Percentiles rank a stretch among this genome's conserved stretches.
Conservation (phyloP, 2,113 vertebrate genomes). For the Cairina moschata region DNA sequence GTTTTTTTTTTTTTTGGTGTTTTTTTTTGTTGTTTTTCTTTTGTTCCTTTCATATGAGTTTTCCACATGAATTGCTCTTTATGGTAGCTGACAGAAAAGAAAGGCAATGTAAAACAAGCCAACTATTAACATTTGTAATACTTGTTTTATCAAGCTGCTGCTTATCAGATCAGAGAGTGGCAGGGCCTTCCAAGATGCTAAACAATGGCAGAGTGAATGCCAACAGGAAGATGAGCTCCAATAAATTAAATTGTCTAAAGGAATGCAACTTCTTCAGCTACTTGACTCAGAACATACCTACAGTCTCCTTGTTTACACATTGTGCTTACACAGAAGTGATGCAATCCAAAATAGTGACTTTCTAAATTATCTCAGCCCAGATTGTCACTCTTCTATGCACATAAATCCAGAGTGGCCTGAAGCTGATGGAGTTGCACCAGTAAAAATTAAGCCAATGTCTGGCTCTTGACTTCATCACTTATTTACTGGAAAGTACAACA, state of each 20-base stretch:
- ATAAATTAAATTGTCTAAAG: background rate
- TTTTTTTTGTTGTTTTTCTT: background rate
- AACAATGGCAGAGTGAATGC: background rate
- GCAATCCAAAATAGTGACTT: background rate
- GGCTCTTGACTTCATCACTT: background rate
- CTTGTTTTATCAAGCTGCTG: background rate
- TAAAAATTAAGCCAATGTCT: background rate
- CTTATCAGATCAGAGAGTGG: background rate
- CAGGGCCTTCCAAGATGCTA: background rate
- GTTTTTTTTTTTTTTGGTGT: background rate
- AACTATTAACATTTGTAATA: background rate
- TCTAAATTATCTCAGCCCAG: background rate
- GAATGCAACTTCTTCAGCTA: background rate
- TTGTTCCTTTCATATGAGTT: background rate
- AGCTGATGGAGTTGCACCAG: background rate
- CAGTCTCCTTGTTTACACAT: background rate
- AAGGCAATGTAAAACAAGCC: background rate
- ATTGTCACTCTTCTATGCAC: background rate
- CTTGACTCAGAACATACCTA: background rate
- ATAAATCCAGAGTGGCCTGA: background rate
- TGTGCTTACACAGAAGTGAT: accelerated
- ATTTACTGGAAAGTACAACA: background rate
- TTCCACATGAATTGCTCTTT: background rate
- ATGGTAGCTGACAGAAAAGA: background rate
- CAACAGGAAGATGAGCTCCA: background rate